Percentiles rank a stretch among this genome's conserved stretches.
phyloP scores from a whole-genome alignment of 2,888 invertebrate species.

The Beris chalybata region DNA sequence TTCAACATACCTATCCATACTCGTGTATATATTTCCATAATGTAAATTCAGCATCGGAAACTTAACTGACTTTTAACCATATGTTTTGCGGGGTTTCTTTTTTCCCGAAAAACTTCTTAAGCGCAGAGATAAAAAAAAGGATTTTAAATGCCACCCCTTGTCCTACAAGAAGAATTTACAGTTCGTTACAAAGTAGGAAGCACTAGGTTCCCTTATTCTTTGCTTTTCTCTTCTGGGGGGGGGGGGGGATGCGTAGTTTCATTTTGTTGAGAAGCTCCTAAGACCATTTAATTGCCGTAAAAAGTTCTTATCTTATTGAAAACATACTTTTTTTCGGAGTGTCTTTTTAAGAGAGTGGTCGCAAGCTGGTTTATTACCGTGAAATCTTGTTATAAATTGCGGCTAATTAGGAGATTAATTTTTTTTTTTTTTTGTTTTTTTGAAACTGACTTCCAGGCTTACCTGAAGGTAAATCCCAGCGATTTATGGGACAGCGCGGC shows the following conservation, averaged over 20 bases:
- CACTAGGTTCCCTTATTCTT: slow-evolving; percentile 3
- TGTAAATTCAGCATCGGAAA: slow-evolving; percentile 5
- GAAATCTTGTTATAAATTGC: slow-evolving; percentile 35
- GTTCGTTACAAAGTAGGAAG: slow-evolving; percentile 13
- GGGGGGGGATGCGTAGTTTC: slow-evolving; percentile 3
- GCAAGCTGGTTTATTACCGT: slow-evolving; percentile 31
- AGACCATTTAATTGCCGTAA: slow-evolving; percentile 38
- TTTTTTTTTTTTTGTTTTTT: slow-evolving; percentile 12
- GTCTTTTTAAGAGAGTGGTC: slow-evolving; percentile 4
- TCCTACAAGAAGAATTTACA: slow-evolving; percentile 20
- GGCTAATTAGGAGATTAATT: slow-evolving; percentile 40
- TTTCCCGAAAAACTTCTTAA: not conserved
- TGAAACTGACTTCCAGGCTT: slow-evolving; percentile 23
- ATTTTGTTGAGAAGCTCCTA: slow-evolving; percentile 28
- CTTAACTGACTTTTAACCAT: slow-evolving; percentile 9
- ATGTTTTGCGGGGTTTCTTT: slow-evolving; percentile 14
- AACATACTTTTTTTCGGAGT: slow-evolving; percentile 33
- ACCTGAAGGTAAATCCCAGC: slow-evolving; percentile 17
- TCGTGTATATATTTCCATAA: slow-evolving; percentile 1
- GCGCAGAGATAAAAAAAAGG: slow-evolving; percentile 24
- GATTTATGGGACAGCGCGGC: slow-evolving; percentile 10
- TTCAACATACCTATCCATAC: slow-evolving; percentile 1
- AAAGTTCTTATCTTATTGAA: slow-evolving; percentile 41
- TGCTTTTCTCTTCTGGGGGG: slow-evolving; percentile 16
- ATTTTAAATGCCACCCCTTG: slow-evolving; percentile 29